These are phyloP conservation scores for Physeter macrocephalus DNA, from an alignment of 2,113 vertebrate species.

Conservation along the genomic window DNA sequence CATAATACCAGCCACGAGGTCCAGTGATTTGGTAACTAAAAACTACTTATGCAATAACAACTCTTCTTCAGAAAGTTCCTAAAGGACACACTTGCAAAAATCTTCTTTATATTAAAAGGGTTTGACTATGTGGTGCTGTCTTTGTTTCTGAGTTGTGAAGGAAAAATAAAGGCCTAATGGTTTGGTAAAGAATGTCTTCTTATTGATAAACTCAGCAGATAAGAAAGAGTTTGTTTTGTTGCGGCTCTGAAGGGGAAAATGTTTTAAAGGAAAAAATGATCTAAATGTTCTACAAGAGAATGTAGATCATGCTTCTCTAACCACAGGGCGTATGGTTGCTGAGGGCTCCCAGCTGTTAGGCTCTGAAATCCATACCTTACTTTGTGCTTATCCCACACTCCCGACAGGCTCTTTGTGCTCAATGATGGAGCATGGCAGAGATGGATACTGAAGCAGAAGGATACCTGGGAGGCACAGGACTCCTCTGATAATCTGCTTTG, in stretches of 20 bases:
- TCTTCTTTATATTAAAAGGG: background rate
- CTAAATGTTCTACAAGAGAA: background rate
- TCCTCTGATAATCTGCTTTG: background rate
- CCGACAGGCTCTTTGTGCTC: background rate
- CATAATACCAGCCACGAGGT: background rate
- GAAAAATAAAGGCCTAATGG: background rate
- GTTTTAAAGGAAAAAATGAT: background rate
- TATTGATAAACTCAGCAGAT: background rate
- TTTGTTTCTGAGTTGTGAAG: background rate
- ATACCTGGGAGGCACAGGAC: background rate
- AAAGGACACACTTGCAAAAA: background rate
- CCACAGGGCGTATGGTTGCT: background rate
- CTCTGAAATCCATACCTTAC: background rate
- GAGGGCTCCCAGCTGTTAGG: accelerated
- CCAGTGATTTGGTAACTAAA: background rate
- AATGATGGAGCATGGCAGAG: accelerated
- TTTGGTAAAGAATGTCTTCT: background rate
- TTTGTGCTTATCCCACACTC: background rate
- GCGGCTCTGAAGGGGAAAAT: background rate
- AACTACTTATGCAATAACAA: background rate
- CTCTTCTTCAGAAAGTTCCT: background rate
- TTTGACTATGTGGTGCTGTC: background rate
- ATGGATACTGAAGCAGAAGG: background rate
- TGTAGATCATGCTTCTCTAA: background rate
- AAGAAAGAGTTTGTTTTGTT: background rate